Conservation (phyloP, 2,113 vertebrate species). For the Sigmodon hispidus region DNA sequence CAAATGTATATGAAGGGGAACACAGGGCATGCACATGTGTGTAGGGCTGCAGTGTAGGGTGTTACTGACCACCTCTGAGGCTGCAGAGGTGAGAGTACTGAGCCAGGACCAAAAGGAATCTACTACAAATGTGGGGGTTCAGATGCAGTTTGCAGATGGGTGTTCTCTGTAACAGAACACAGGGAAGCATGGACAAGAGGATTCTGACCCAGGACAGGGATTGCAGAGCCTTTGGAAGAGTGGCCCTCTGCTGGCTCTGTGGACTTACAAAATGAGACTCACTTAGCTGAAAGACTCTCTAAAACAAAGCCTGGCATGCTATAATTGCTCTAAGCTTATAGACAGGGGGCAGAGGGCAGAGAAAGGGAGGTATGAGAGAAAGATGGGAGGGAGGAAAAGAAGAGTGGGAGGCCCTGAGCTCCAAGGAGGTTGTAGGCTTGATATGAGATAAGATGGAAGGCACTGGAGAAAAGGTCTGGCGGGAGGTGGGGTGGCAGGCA, state of each 20-base stretch:
- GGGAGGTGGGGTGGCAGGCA: too few species aligned
- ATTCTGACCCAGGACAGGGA: neutral
- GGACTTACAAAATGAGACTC: neutral
- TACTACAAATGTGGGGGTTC: accelerated
- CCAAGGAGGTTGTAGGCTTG: accelerated
- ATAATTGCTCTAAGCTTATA: accelerated
- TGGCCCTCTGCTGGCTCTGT: neutral
- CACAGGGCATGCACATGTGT: accelerated
- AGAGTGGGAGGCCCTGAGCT: accelerated
- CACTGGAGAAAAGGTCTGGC: neutral
- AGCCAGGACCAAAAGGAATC: accelerated
- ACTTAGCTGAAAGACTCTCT: neutral
- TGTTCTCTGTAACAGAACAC: neutral
- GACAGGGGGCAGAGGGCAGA: neutral
- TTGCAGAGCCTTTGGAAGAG: neutral
- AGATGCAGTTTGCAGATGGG: too few species aligned
- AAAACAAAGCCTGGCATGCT: too few species aligned
- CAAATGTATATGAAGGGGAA: accelerated
- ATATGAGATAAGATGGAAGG: neutral
- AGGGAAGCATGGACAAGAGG: neutral
- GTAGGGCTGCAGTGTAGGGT: neutral
- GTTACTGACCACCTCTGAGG: too few species aligned
- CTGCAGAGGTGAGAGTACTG: neutral
- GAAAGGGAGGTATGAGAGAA: neutral
- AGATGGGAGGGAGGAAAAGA: neutral